These are phyloP conservation scores for Drosophila virilis DNA, from an alignment of 1,140 invertebrate species.

Conservation along the genomic window DNA sequence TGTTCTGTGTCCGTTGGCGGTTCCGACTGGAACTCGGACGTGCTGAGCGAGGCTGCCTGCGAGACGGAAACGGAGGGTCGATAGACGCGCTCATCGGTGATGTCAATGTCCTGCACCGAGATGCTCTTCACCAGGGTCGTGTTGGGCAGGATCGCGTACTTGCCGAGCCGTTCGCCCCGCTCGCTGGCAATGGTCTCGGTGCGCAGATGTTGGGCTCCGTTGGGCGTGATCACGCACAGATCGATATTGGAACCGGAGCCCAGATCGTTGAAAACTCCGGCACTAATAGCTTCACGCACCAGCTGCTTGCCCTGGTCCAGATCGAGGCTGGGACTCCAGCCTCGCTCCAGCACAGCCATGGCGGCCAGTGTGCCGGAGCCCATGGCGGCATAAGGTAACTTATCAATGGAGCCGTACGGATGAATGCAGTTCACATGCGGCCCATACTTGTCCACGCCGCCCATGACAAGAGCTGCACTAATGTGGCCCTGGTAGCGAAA, in stretches of 20 bases:
- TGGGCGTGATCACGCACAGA: conserved; percentile 95
- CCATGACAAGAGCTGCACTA: conserved; percentile 96
- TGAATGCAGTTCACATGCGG: conserved; percentile 95
- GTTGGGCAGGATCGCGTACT: conserved; percentile 66
- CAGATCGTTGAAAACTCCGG: conserved; percentile 98
- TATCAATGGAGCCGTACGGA: conserved; percentile 97
- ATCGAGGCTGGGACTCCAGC: conserved; percentile 93
- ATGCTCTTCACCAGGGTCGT: conserved; percentile 68
- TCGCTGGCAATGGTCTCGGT: conserved; percentile 95
- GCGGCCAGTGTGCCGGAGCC: conserved; percentile 99
- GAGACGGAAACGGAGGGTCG: not conserved
- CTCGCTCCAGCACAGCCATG: conserved; percentile 97
- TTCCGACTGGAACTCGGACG: not conserved
- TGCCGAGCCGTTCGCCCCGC: conserved; percentile 87
- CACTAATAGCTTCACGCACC: conserved; percentile 96
- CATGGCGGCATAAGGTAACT: conserved; percentile 96
- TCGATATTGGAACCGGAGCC: conserved; percentile 98
- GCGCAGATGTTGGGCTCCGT: conserved; percentile 90
- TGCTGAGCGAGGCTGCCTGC: not conserved
- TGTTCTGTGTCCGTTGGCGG: not conserved
- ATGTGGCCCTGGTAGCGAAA: conserved; percentile 98
- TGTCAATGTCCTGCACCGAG: conserved; percentile 48
- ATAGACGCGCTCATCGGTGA: conserved; percentile 44
- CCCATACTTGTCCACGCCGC: conserved; percentile 93
- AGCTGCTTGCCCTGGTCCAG: conserved; percentile 95